These are phyloP conservation scores for Eupsilia transversa DNA, from an alignment of 2,888 invertebrate genomes.

Conservation along the genomic window DNA sequence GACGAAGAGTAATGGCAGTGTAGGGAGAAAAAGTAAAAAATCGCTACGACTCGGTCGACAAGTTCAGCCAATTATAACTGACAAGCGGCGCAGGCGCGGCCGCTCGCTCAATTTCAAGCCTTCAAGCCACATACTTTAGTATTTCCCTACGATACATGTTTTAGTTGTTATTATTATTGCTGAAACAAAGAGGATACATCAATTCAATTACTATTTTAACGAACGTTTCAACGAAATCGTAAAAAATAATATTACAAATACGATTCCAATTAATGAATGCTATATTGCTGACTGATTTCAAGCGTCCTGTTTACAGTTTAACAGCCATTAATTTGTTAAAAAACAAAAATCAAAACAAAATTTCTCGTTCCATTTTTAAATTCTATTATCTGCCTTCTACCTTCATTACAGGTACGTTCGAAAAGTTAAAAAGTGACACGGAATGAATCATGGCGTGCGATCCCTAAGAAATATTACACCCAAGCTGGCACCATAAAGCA, in stretches of 20 bases:
- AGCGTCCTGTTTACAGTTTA: constrained; percentile 26
- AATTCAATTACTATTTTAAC: constrained; percentile 65
- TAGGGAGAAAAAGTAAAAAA: constrained; percentile 85
- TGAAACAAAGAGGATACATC: constrained; percentile 50
- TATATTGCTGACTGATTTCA: constrained; percentile 31
- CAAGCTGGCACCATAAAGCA: constrained; percentile 90
- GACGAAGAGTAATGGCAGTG: constrained; percentile 89
- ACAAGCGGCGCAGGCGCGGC: constrained; percentile 87
- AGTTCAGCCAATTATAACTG: constrained; percentile 91
- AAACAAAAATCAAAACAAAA: constrained; percentile 51
- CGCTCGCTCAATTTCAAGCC: constrained; percentile 84
- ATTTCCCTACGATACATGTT: constrained; percentile 63
- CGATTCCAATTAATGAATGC: constrained; percentile 29
- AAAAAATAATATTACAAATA: constrained; percentile 25
- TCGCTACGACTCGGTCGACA: constrained; percentile 86
- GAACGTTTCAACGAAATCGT: constrained; percentile 50
- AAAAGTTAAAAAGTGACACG: constrained; percentile 87
- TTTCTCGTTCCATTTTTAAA: constrained; percentile 73
- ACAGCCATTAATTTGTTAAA: constrained; percentile 51
- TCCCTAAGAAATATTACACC: constrained; percentile 90
- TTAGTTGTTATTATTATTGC: constrained; percentile 54
- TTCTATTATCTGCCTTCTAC: constrained; percentile 84
- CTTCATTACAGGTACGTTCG: constrained; percentile 87
- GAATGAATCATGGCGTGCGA: constrained; percentile 90
- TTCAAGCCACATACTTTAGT: constrained; percentile 74